phyloP scores from a whole-genome alignment of 2,888 invertebrate genomes.

The Polydrusus pterygomalis region DNA sequence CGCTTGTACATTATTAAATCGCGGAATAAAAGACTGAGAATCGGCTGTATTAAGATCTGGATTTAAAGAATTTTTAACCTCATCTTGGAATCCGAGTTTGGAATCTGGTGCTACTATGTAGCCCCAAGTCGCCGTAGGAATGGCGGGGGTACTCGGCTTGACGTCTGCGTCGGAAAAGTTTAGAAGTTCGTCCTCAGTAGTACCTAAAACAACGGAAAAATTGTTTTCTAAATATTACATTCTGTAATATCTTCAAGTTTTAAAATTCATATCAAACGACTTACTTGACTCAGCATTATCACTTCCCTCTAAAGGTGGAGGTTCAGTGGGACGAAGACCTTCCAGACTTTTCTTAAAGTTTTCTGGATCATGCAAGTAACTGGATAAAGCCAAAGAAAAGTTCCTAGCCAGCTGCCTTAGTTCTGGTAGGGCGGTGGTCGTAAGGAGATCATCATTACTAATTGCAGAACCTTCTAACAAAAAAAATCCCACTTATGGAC shows the following conservation, averaged over 20 bases:
- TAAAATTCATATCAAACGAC: too few species aligned
- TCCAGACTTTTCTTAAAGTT: constrained; percentile 85
- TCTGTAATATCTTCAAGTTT: too few species aligned
- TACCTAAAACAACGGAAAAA: constrained; percentile 55
- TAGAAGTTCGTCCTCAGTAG: constrained; percentile 81
- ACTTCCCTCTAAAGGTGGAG: constrained; percentile 72
- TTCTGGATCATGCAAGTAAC: constrained; percentile 88
- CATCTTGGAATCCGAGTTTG: constrained; percentile 41
- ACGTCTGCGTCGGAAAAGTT: constrained; percentile 83
- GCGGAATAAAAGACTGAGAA: constrained; percentile 80
- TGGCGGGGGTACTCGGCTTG: constrained; percentile 69
- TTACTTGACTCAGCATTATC: constrained; percentile 55
- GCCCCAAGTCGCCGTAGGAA: constrained; percentile 69
- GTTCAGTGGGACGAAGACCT: constrained; percentile 87
- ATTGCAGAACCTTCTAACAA: constrained; percentile 15
- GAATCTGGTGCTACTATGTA: constrained; percentile 65
- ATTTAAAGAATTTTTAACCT: constrained; percentile 64
- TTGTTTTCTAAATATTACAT: too few species aligned
- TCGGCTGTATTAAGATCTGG: constrained; percentile 80
- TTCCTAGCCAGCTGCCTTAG: constrained; percentile 88
- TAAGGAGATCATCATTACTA: constrained; percentile 30
- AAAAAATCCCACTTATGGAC: background rate
- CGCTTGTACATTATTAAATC: constrained; percentile 73
- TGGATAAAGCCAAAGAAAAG: constrained; percentile 88
- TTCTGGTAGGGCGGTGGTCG: constrained; percentile 67